Conservation (phyloP, 2,888 invertebrate genomes). For the Cerceris rybyensis region DNA sequence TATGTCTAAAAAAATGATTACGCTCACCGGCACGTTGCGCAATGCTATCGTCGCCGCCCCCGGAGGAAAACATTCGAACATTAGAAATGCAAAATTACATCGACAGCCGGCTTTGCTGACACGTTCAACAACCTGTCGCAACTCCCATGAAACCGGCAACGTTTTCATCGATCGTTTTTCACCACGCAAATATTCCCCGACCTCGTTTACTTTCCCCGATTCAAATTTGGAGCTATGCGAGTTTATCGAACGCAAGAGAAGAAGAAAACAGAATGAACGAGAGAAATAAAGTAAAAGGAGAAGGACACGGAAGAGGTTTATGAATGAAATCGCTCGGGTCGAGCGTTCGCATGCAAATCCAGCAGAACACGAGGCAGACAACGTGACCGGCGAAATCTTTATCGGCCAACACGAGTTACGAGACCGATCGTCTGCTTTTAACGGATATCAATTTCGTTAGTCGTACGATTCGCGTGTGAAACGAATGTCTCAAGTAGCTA, state of each 20-base stretch:
- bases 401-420: not conserved
- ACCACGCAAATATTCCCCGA: no score
- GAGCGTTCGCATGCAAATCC: constrained; percentile 6
- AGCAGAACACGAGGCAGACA: constrained; percentile 1
- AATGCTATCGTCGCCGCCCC: constrained; percentile 37
- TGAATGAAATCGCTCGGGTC: constrained; percentile 25
- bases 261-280: no score
- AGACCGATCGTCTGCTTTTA: not conserved
- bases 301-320: not conserved
- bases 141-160: not conserved
- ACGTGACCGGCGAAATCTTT: constrained; percentile 22
- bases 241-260: no score
- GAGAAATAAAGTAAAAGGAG: no score
- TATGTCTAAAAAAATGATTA: no score
- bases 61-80: constrained; percentile 39
- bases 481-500: no score
- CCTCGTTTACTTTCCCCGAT: no score
- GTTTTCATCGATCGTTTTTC: not conserved
- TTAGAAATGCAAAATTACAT: constrained; percentile 44
- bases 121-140: constrained; percentile 28
- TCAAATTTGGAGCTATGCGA: no score
- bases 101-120: constrained; percentile 4
- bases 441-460: not conserved
- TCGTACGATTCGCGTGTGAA: no score
- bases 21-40: not conserved